Base-by-base conservation (phyloP, 2,888 invertebrate species). In the Opisthograptis luteolata region DNA sequence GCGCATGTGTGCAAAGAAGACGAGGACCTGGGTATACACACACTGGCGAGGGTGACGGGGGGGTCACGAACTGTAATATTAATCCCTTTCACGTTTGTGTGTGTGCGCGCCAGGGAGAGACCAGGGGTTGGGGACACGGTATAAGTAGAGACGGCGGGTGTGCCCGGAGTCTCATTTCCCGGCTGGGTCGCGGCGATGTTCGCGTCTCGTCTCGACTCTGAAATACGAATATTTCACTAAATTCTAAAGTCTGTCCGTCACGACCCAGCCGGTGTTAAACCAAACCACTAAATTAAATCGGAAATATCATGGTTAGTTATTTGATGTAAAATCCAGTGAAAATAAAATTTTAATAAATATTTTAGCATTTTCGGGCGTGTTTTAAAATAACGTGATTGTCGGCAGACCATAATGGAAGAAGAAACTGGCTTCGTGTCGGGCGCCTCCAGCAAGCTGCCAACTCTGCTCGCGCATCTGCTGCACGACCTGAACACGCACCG, bases 371-470 rank as follows among this genome's bases (percentile, higher is more conserved):
- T n/a, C n/a, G n/a, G n/a, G n/a, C n/a, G n/a, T n/a, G n/a, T n/a
- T n/a, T n/a, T n/a, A n/a, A 6, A 19, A 13, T n/a, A n/a, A 12
- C n/a, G 20, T 19, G 10, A 9, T 9, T 22, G 19, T 30, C 5
- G 9, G 24, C 69, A 94, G 94, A 95, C 94, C 64, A 95, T 95
- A 66, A 93, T 97, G 92, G 97, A 98, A 87, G 93, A 96, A 55
- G 98, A 98, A 77, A 95, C 93, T 47, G 93, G 93, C 39, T 98
- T 98, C 79, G 91, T 98, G 10, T 97, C 97, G 0, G 92, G 92
- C 58, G 93, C 93, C n/a, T 94, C 95, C 58, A 79, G 87, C 39
- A 93, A 94, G 62, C 86, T 98, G 24, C 93, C 95, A 0, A 93
- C 94, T 2, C 93, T 98, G 62, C 91, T 98, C 36, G 92, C 93